Evolutionary conservation across 1,140 invertebrate genomes (phyloP).

Genomic region (Calycopis cecrops): DNA sequence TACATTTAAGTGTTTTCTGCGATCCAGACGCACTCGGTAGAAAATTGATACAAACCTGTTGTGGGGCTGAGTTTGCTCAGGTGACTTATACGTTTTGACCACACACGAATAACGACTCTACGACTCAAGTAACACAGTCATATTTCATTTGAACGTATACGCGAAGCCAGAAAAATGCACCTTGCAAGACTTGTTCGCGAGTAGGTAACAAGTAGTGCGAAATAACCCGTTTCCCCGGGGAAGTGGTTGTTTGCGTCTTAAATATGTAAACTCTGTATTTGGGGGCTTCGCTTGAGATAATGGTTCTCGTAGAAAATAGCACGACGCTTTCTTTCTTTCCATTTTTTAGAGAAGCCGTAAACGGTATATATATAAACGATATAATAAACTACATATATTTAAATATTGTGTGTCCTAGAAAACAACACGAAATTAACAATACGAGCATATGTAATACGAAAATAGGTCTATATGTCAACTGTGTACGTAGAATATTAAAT

Average conservation of each 20-base stretch:
- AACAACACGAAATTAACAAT: too few species aligned
- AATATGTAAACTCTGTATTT: conserved; percentile 44
- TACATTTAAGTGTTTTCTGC: conserved; percentile 61
- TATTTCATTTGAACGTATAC: conserved; percentile 22
- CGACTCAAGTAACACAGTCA: conserved; percentile 21
- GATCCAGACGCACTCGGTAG: conserved; percentile 64
- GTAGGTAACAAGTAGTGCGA: conserved; percentile 49
- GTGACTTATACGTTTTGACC: conserved; percentile 46
- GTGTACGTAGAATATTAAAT: too few species aligned
- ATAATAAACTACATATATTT: too few species aligned
- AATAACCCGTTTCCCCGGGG: conserved; percentile 40
- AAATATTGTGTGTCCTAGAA: too few species aligned
- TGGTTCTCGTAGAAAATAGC: too few species aligned
- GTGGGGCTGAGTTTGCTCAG: conserved; percentile 56
- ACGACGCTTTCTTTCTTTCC: too few species aligned
- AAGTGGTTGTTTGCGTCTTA: conserved; percentile 39
- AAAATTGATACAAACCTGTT: conserved; percentile 73
- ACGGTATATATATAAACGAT: too few species aligned
- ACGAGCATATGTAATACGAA: too few species aligned
- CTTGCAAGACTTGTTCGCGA: conserved; percentile 44
- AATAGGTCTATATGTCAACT: too few species aligned
- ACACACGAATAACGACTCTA: conserved; percentile 11
- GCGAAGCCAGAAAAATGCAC: conserved; percentile 57
- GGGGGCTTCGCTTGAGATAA: too few species aligned
- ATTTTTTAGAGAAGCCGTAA: too few species aligned